These are phyloP conservation scores for Limosa lapponica DNA, from an alignment of 2,797 vertebrate genomes.

Conservation along the genomic window DNA sequence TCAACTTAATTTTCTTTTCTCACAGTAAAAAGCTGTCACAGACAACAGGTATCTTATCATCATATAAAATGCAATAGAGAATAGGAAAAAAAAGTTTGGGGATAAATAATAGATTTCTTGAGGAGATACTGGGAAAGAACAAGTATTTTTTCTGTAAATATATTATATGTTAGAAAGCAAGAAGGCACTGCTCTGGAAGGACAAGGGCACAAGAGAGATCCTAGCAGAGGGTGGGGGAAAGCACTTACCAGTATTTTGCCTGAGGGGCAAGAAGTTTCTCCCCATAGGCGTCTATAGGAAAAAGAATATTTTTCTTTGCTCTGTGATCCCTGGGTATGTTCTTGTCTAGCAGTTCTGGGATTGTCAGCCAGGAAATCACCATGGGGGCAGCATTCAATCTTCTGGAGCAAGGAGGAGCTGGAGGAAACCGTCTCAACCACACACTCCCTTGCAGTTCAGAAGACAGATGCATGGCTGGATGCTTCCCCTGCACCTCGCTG, in stretches of 20 bases:
- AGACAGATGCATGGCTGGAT: not conserved
- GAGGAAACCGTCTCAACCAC: not conserved
- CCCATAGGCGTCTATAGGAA: not conserved
- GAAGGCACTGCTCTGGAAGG: not conserved
- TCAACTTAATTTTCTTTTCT: constrained; percentile 33
- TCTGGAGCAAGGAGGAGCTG: not conserved
- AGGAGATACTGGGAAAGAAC: not conserved
- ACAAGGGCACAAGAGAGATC: not conserved
- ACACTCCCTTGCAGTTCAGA: not conserved
- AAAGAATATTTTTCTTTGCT: not conserved
- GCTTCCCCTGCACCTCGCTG: not conserved
- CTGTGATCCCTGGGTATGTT: not conserved
- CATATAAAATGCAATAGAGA: not conserved
- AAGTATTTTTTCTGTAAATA: not conserved
- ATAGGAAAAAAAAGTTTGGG: not conserved
- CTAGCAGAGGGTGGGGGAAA: not conserved
- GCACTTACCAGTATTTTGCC: not conserved
- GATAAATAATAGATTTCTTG: constrained; percentile 51
- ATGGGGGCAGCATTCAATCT: not conserved
- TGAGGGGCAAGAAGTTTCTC: not conserved
- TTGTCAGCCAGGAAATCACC: not conserved
- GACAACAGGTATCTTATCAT: not conserved
- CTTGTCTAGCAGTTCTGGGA: not conserved
- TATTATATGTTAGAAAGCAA: not conserved
- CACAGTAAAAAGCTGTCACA: not conserved